Evolutionary conservation across 2,888 invertebrate genomes (phyloP).

Genomic region (Drosophila atripex): DNA sequence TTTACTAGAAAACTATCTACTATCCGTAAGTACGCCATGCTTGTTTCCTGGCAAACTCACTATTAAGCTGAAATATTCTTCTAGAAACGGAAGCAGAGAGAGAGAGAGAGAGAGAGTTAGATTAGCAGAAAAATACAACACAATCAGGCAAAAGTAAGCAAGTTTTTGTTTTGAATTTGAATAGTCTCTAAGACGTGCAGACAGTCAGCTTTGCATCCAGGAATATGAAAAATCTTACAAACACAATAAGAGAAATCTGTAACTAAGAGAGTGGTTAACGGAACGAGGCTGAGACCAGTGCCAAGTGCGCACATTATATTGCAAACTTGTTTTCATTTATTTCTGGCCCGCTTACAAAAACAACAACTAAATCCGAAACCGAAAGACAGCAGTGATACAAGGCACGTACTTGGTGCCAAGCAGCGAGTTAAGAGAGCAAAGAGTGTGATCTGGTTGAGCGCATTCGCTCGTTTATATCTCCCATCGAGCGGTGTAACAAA

Average conservation of each 20-base stretch:
- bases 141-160: constrained; percentile 63
- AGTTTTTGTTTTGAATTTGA: constrained; percentile 45
- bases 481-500: constrained; percentile 66
- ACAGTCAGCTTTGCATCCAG: constrained; percentile 38
- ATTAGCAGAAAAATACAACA: constrained; percentile 39
- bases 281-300: constrained; percentile 58
- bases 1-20: constrained; percentile 43
- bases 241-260: constrained; percentile 26
- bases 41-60: constrained; percentile 18
- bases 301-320: constrained; percentile 75
- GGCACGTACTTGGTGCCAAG: constrained; percentile 75
- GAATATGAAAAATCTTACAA: constrained; percentile 1
- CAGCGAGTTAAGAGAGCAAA: constrained; percentile 52
- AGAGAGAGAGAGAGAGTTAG: constrained; percentile 1
- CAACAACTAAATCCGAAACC: constrained; percentile 23
- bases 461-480: constrained; percentile 51
- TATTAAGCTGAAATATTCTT: constrained; percentile 46
- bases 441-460: constrained; percentile 42
- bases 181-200: constrained; percentile 67
- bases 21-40: constrained; percentile 44
- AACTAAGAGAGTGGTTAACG: constrained; percentile 28
- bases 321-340: constrained; percentile 74
- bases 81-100: constrained; percentile 38
- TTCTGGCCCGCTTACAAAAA: constrained; percentile 57
- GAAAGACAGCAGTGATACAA: constrained; percentile 70